A percentile compares a stretch with the other conserved stretches of the same genome.
phyloP scores from a whole-genome alignment of 2,888 invertebrate species.

The Andricus curvator region DNA sequence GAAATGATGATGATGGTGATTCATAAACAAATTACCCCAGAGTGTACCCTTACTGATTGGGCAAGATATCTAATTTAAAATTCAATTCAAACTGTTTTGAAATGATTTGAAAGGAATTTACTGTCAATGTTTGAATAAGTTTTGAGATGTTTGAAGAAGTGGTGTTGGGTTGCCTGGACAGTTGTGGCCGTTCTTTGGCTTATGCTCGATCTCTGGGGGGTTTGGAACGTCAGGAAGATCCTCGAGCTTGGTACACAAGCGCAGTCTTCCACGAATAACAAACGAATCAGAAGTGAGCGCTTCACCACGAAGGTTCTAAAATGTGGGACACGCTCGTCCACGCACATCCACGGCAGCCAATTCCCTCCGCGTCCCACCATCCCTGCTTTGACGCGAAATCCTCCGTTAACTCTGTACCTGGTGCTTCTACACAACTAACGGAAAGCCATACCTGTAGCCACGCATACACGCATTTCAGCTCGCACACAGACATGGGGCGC shows the following conservation, averaged over 20 bases:
- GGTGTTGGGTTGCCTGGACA: neutral
- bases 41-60: neutral
- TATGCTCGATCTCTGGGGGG: neutral
- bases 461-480: slow-evolving; percentile 30
- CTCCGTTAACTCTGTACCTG: slow-evolving; percentile 70
- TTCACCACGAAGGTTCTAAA: slow-evolving; percentile 69
- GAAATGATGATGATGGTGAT: neutral
- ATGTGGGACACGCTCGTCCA: slow-evolving; percentile 72
- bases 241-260: slow-evolving; percentile 11
- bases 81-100: neutral
- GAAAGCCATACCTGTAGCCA: slow-evolving; percentile 56
- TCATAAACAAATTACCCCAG: neutral
- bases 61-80: neutral
- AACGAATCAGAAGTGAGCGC: slow-evolving; percentile 53
- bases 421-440: slow-evolving; percentile 65
- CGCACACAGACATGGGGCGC: slow-evolving; percentile 47
- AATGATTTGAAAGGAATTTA: neutral
- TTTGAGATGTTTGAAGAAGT: slow-evolving; percentile 7
- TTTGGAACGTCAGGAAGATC: neutral
- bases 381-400: slow-evolving; percentile 62
- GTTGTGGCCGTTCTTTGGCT: neutral
- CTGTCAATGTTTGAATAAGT: neutral
- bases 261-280: slow-evolving; percentile 15
- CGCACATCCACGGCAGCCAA: slow-evolving; percentile 58
- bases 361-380: slow-evolving; percentile 53